Base-by-base conservation (phyloP, 2,888 invertebrate genomes). In the Mamestra brassicae region DNA sequence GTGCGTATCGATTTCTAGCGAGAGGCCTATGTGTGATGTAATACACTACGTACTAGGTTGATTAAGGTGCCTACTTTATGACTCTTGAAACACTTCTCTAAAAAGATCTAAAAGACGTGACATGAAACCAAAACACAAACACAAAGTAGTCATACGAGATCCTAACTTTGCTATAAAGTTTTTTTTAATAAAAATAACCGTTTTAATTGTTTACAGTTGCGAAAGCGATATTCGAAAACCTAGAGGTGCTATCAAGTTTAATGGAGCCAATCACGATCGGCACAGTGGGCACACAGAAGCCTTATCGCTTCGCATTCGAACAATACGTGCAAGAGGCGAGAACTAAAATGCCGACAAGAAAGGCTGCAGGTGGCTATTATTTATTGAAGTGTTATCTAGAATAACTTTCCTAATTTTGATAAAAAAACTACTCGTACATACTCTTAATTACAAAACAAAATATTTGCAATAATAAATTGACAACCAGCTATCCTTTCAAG, bases 271-370 rank as follows among this genome's bases (percentile, higher is more conserved):
- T 96, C 38, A 95, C 95, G 1, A 86, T 96, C 17, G 96, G 96
- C 8, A 96, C 96, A 0, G 91, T 96, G 94, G 96, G 96, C 4
- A 95, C 96, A 2, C 96, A 96, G 81, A 96, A 96, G 76, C 96
- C 96, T 4, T 96, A 94, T 82, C 90, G 95, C n/a, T 95, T 96
- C 72, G 83, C 88, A 38, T 96, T 96, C 80, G 96, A 96, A 80
- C 95, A 96, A 81, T 96, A 96, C 79, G 93, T 96, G 17, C 93
- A 96, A 83, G 96, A 96, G 81, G 95, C 96, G 1, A 91, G 93
- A 77, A 95, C 93, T 66, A 96, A 96, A 85, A 95, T 95, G 95
- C 96, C 96, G 0, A 93, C 90, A 10, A 92, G 96, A 76, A 96
- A 95, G 87, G 94, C 95, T 4, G 94, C 96, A 88, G 96, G 96